phyloP scores from a whole-genome alignment of 2,113 vertebrate genomes.

The Pachyramphus minor region DNA sequence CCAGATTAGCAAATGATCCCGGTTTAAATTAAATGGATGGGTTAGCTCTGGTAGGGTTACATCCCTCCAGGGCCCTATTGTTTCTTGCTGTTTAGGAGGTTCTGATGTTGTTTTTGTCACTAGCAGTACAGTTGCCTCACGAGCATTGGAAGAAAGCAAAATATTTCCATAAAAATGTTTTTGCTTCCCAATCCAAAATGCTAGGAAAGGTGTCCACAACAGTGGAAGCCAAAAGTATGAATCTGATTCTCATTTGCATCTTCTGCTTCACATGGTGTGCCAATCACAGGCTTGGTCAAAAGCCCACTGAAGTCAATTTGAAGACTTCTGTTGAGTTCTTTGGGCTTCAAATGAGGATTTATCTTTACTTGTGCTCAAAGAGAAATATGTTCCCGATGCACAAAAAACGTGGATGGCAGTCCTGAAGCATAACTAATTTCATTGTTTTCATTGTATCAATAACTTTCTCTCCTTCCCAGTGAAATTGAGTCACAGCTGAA shows the following conservation, averaged over 20 bases:
- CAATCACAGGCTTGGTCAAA: conserved; percentile 14
- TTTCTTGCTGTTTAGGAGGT: background rate
- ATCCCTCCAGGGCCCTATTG: background rate
- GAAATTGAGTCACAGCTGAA: conserved; percentile 17
- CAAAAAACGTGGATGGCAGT: background rate
- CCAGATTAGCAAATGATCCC: background rate
- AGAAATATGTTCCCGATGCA: conserved; percentile 54
- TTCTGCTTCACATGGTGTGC: background rate
- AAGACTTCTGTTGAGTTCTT: conserved; percentile 13
- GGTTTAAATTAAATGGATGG: background rate
- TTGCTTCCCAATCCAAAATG: background rate
- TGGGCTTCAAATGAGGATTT: background rate
- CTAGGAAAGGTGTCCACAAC: background rate
- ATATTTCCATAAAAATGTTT: background rate
- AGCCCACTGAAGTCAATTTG: background rate
- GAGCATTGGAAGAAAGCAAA: background rate
- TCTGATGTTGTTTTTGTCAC: background rate
- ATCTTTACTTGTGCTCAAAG: conserved; percentile 8
- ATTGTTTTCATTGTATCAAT: conserved; percentile 22
- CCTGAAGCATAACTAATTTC: conserved; percentile 45
- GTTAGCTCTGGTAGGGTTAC: background rate
- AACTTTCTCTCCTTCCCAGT: conserved; percentile 17
- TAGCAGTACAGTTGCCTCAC: background rate
- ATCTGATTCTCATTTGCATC: background rate
- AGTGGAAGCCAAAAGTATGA: background rate